phyloP scores from a whole-genome alignment of 23 tunicate species.

The Halocynthia roretzi region DNA sequence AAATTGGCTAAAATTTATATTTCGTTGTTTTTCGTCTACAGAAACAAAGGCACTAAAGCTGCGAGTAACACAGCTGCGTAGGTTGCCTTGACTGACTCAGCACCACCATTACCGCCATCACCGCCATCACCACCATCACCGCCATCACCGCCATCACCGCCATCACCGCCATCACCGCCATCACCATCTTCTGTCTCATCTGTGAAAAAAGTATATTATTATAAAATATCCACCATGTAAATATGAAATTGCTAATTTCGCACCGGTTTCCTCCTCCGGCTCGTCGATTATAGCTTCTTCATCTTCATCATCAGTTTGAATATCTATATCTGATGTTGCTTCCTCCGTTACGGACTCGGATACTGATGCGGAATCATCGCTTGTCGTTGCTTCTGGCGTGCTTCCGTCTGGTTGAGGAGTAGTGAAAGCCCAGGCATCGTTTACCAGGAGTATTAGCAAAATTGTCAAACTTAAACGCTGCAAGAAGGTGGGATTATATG shows the following conservation, averaged over 20 bases:
- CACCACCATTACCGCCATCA: too few relatives aligned
- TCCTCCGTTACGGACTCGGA: background rate
- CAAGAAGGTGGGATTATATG: too few relatives aligned
- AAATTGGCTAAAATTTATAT: too few relatives aligned
- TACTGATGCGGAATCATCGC: background rate
- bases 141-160: too few relatives aligned
- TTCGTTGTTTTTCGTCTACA: background rate
- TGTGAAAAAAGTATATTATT: background rate
- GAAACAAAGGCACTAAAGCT: background rate
- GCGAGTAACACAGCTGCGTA: background rate
- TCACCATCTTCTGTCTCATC: too few relatives aligned
- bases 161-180: too few relatives aligned
- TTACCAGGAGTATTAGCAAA: too few relatives aligned
- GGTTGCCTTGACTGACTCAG: slow-evolving; percentile 1
- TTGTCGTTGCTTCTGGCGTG: background rate
- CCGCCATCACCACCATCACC: too few relatives aligned
- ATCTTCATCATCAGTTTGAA: slow-evolving; percentile 2
- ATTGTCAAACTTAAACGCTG: too few relatives aligned
- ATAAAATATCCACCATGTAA: background rate
- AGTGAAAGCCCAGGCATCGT: background rate
- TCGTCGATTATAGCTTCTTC: background rate
- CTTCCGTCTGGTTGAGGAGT: slow-evolving; percentile 1
- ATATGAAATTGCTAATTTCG: background rate
- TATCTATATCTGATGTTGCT: background rate
- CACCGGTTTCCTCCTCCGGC: background rate